A percentile compares a stretch with the other conserved stretches of the same genome.
Evolutionary conservation across 2,888 invertebrate species (phyloP).

Genomic region (Drosophila sordidapex): DNA sequence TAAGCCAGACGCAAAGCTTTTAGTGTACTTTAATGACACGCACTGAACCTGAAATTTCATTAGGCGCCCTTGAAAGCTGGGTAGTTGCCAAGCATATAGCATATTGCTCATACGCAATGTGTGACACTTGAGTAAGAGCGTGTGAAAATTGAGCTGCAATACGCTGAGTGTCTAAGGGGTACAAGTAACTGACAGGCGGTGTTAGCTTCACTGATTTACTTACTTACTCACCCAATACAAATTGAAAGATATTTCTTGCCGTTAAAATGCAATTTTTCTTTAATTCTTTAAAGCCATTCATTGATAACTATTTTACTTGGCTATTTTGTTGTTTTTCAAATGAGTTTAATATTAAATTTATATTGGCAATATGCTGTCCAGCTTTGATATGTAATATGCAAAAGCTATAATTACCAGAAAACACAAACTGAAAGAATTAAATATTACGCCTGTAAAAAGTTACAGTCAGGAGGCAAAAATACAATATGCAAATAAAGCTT

Average conservation of each 20-base stretch:
- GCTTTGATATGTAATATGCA: conserved; percentile 11
- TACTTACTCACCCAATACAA: background rate
- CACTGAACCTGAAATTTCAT: conserved; percentile 11
- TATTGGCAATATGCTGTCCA: background rate
- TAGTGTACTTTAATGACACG: conserved; percentile 26
- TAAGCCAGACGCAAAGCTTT: conserved; percentile 9
- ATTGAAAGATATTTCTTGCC: background rate
- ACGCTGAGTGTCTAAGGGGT: background rate
- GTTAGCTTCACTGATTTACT: background rate
- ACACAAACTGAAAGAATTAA: background rate
- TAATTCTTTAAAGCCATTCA: background rate
- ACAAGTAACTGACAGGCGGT: background rate
- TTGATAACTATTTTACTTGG: background rate
- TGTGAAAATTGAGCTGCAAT: background rate
- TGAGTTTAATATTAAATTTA: conserved; percentile 16
- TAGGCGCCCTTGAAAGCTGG: conserved; percentile 7
- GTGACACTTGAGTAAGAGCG: background rate
- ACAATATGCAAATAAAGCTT: conserved; percentile 3
- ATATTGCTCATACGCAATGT: conserved; percentile 8
- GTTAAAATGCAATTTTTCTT: background rate
- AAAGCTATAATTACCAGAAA: conserved; percentile 2
- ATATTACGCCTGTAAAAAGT: conserved; percentile 10
- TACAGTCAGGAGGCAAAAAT: conserved; percentile 1
- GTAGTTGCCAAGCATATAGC: background rate
- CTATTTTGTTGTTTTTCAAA: background rate